Evolutionary conservation across 1,140 invertebrate species (phyloP), one percentile per base, ranked within the genome.

Genomic region (Coenobita brevimanus): DNA sequence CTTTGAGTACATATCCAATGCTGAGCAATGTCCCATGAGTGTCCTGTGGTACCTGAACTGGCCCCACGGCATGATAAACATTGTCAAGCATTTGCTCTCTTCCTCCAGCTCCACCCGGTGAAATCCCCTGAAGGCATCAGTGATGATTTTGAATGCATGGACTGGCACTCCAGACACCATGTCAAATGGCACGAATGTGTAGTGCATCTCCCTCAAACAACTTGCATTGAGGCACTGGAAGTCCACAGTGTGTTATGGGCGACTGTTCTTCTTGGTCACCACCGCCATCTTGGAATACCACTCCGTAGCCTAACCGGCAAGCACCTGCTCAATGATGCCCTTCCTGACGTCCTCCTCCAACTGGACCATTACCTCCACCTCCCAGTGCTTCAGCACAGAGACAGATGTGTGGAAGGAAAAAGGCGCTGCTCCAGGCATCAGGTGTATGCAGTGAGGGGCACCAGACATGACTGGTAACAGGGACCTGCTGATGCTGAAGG

Each of bases 251-350:
- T 36, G 41, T 4, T 43, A 27, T 2, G 78, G 78, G 36, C 54
- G 78, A 17, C 41, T 36, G 17, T 50, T 60, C 27, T 57, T 43
- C 78, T 80, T 80, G 38, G 73, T 30, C 30, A 80, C 78, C 41
- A 80, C 41, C 41, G 54, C 41, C 78, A 80, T 80, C 33, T 36
- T 41, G 73, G 73, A n/a, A n/a, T n/a, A n/a, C n/a, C n/a, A n/a
- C n/a, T n/a, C n/a, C n/a, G n/a, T n/a, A n/a, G n/a, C n/a, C n/a
- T n/a, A n/a, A n/a, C n/a, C n/a, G n/a, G n/a, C n/a, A n/a, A n/a
- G n/a, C n/a, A n/a, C n/a, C n/a, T n/a, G n/a, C n/a, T n/a, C n/a
- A n/a, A n/a, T n/a, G n/a, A n/a, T n/a, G n/a, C n/a, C n/a, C n/a
- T n/a, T n/a, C n/a, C n/a, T n/a, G n/a, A n/a, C n/a, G n/a, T n/a